These are phyloP conservation scores for Ginglymostoma cirratum DNA, from an alignment of 2,113 vertebrate genomes.

Conservation along the genomic window DNA sequence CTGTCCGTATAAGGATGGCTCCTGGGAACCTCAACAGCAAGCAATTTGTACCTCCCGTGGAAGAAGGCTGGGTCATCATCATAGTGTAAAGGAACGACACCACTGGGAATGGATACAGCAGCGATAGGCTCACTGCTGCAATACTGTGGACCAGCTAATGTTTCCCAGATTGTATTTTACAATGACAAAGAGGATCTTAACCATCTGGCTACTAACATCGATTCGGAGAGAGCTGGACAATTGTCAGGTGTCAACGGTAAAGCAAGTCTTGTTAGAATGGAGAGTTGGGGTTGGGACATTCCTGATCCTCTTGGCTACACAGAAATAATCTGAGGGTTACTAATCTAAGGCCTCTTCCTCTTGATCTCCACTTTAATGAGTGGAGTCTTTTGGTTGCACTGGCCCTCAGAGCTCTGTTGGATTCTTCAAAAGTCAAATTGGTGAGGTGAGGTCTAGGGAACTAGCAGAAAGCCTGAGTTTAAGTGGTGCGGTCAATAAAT, in stretches of 20 bases:
- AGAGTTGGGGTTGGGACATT: not conserved
- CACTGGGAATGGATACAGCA: slow-evolving; percentile 40
- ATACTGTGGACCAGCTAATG: not conserved
- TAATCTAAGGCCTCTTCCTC: not conserved
- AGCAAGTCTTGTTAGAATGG: not conserved
- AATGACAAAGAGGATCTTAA: not conserved
- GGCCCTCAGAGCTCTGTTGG: not conserved
- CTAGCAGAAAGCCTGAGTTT: not conserved
- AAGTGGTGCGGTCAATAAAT: too few species aligned
- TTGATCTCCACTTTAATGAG: not conserved
- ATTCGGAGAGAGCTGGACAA: not conserved
- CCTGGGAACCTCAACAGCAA: slow-evolving; percentile 57
- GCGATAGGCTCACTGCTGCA: not conserved
- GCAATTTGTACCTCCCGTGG: slow-evolving; percentile 46
- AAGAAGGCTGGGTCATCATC: not conserved
- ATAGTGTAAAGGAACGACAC: slow-evolving; percentile 37
- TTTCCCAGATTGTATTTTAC: not conserved
- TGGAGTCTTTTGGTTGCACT: not conserved
- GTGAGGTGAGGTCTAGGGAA: not conserved
- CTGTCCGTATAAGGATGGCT: slow-evolving; percentile 58
- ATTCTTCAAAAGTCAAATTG: not conserved
- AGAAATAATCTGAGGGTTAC: not conserved
- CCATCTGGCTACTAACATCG: not conserved
- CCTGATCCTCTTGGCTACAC: not conserved
- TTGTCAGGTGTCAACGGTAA: not conserved